Evolutionary conservation across 2,888 invertebrate genomes (phyloP).

Genomic region (Torymus aiolomorphi): DNA sequence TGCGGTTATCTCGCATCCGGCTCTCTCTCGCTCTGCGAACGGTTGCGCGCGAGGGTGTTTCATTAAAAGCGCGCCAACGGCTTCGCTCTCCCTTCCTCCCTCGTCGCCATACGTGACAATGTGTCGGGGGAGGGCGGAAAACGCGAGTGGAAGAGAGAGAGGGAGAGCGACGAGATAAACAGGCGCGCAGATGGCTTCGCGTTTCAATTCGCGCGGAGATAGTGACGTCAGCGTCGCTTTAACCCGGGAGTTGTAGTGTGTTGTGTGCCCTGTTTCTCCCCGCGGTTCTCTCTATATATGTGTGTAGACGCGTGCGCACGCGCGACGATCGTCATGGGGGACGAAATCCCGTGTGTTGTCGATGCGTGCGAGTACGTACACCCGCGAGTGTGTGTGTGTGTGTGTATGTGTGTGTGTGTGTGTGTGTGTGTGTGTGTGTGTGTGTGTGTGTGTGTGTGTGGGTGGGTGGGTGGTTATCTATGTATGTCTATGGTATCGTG

Average conservation of each 20-base stretch:
- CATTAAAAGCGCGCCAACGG: conserved; percentile 47
- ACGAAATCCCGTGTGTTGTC: too few relatives aligned
- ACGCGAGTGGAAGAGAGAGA: conserved; percentile 5
- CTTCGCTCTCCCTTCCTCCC: background rate
- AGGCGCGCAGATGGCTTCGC: conserved; percentile 40
- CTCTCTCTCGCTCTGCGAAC: conserved; percentile 16
- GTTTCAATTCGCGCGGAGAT: conserved; percentile 43
- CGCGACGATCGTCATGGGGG: too few relatives aligned
- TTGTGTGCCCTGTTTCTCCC: too few relatives aligned
- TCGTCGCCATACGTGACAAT: conserved; percentile 23
- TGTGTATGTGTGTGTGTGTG: too few relatives aligned
- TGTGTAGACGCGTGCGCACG: too few relatives aligned
- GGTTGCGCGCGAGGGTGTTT: conserved; percentile 30
- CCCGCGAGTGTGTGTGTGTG: too few relatives aligned
- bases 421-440: too few relatives aligned
- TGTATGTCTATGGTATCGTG: too few relatives aligned
- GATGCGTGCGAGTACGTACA: too few relatives aligned
- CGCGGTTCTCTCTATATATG: too few relatives aligned
- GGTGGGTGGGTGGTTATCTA: too few relatives aligned
- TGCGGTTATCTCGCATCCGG: conserved; percentile 48
- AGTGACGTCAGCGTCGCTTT: conserved; percentile 25
- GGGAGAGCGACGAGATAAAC: conserved; percentile 33
- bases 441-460: too few relatives aligned
- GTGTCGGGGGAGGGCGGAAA: background rate
- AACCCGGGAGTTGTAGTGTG: background rate